Evolutionary conservation across 2,888 invertebrate species (phyloP), one percentile per base, ranked within the genome.

Genomic region (Mythimna lalbum): DNA sequence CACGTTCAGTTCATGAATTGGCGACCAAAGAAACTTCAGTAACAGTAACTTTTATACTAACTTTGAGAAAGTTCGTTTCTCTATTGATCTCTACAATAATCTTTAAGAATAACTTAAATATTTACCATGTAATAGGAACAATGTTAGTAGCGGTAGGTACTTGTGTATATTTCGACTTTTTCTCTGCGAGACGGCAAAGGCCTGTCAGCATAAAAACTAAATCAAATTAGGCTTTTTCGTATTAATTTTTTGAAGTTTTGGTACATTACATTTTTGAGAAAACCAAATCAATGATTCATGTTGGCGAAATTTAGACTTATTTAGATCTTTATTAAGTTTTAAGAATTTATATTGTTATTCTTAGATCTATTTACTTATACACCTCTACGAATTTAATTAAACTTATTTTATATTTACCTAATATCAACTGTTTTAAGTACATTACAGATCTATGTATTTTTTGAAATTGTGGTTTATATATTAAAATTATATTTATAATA

Each of bases 51-150:
- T 94, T 95, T 81, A 93, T 96, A 81, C 73, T 96, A 50, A 95
- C 96, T 50, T 63, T 96, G 73, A 91, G 95, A 71, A 95, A 94
- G 69, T 96, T 96, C 84, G 74, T 92, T 0, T 95, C 95, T 7
- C 80, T 96, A 2, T 60, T 95, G 60, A 88, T 95, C 82, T 95
- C 96, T 0, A 90, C 94, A 0, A 6, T 95, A 86, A 87, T 94
- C 82, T 96, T 96, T 91, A 95, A 95, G 86, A 95, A 92, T 86
- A 94, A 90, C 87, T 84, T 95, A 43, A 95, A 94, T 21, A 14
- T 89, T 43, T 90, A 91, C 63, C 96, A 96, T 84, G 84, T 93
- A 2, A 21, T 93, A 33, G 95, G 95, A 3, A 90, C 94, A 1
- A 64, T 90, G 23, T 88, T 95, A 67, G 95, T 96, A 7, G 90